Evolutionary conservation across 2,888 invertebrate species (phyloP), one percentile per base, ranked within the genome.

Genomic region (Digitonthophagus gazella): DNA sequence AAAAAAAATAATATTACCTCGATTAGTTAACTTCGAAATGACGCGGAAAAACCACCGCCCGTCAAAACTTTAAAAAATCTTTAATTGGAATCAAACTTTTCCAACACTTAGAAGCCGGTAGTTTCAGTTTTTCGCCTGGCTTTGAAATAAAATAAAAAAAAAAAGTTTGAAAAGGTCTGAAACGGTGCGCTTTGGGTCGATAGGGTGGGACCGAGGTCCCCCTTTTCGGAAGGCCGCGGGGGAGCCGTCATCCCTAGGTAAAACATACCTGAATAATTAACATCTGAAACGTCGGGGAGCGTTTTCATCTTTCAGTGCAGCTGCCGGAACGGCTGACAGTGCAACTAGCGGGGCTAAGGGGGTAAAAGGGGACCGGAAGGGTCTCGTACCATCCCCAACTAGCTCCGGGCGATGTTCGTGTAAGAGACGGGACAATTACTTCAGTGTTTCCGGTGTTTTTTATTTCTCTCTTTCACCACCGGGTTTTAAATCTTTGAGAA

Each of bases 211-310:
- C 18, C 18, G 16, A 8, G 18, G n/a, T 8, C 61, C 19, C 20
- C 19, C 19, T 61, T 61, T 61, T 14, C 18, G 18, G 61, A 61
- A 19, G 61, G 18, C n/a, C n/a, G 18, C 61, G 18, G n/a, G 18
- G 61, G 61, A 18, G n/a, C 19, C 61, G 61, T 61, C 20, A 61
- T 44, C 61, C 61, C 61, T 16, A 61, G 61, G 61, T 61, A 61
- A 61, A 61, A 61, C 19, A 20, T 61, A 66, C 66, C 67, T 67
- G 67, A 57, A 67, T 67, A 67, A 67, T 67, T 67, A 67, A 67
- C 58, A 67, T 67, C 58, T 67, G 67, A 67, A 67, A 67, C 58
- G 67, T 67, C 67, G 57, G 61, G n/a, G 16, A 16, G 61, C 61
- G 61, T 61, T 61, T 61, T 61, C 61, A 61, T 61, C 61, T 61